Evolutionary conservation across 2,113 vertebrate species (phyloP), one percentile per base, ranked within the genome.

Genomic region (Leiothrix lutea): DNA sequence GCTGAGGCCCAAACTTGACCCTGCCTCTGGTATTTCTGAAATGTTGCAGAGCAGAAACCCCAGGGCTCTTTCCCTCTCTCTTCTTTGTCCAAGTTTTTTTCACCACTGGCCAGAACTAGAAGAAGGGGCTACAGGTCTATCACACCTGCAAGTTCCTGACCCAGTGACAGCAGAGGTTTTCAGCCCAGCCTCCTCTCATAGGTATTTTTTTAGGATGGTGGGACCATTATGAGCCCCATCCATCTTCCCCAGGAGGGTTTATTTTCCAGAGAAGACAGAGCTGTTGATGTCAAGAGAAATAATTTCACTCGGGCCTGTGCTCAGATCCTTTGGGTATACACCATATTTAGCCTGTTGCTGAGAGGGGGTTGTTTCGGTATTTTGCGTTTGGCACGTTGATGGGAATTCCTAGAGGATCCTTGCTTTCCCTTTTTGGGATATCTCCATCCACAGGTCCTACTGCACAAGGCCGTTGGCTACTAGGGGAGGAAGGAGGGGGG

Each of bases 291-390:
- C 83, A 96, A 87, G 77, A 81, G 80, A 92, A 83, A 83, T 95
- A 93, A 94, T 95, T 96, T 92, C 86, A 23, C 82, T 73, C 60
- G 48, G 88, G 78, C 79, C 88, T 62, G 56, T 57, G 86, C 95
- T 93, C 87, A 79, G 93, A 91, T 94, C 93, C 94, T 94, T 93
- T 94, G 94, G 69, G 87, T 90, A 57, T 97, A 98, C 97, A 99
- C 99, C 99, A 99, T 99, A 99, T 99, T 99, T 99, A 99, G 99
- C 98, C 98, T 98, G 98, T 86, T 97, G 97, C 96, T 96, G 89
- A 92, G 80, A 96, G 97, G 98, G 94, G 98, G 98, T 97, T 97
- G 97, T 78, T 96, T 97, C 97, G 87, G 96, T 98, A 98, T 98
- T 98, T 98, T 96, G 97, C 92, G 94, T 98, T 98, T 98, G 98